A percentile compares a stretch with the other conserved stretches of the same genome.
Conservation (phyloP, 2,113 vertebrate species). For the Panthera tigris region DNA sequence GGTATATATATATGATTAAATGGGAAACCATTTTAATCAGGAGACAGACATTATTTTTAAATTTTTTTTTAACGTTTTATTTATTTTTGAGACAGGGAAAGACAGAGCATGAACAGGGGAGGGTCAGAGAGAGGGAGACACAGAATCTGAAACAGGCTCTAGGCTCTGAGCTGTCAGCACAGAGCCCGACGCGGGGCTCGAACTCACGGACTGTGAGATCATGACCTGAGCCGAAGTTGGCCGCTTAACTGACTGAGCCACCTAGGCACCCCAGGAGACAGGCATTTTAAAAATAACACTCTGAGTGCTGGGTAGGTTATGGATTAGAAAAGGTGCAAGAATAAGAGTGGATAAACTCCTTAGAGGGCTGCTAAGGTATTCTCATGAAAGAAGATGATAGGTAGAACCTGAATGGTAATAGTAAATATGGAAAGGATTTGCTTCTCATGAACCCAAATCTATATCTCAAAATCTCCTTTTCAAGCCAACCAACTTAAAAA, state of each 20-base stretch:
- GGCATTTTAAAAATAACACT: neutral
- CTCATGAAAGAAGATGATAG: neutral
- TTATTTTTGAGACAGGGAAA: no score
- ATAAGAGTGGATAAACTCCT: neutral
- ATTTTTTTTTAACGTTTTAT: no score
- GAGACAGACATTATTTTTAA: neutral
- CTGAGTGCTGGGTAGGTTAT: neutral
- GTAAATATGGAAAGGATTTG: neutral
- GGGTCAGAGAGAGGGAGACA: no score
- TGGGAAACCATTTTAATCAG: neutral
- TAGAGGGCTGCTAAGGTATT: neutral
- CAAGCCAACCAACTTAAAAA: neutral
- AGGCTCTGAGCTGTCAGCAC: no score
- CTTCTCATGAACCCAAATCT: neutral
- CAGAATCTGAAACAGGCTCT: no score
- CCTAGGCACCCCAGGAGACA: neutral
- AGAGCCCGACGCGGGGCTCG: no score
- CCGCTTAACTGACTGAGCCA: no score
- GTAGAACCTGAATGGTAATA: neutral
- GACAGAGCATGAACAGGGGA: no score
- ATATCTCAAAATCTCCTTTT: neutral
- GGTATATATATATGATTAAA: neutral
- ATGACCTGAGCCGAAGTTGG: no score
- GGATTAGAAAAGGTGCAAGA: neutral
- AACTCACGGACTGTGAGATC: no score